Evolutionary conservation across 2,113 vertebrate genomes (phyloP).

Genomic region (Corvus cornix): DNA sequence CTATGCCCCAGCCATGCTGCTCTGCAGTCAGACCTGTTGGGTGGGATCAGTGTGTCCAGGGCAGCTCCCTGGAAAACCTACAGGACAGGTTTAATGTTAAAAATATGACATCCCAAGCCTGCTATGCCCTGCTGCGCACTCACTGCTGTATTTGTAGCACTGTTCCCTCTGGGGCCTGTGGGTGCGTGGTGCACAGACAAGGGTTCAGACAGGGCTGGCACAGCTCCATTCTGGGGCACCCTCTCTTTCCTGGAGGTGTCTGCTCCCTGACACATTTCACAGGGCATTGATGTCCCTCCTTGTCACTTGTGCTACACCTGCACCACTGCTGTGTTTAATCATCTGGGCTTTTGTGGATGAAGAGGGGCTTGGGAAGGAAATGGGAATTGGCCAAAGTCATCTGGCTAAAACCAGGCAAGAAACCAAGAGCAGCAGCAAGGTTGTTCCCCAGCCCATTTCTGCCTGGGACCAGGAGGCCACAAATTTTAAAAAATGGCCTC

Average conservation of each 20-base stretch:
- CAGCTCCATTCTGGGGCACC: neutral
- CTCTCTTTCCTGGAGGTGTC: neutral
- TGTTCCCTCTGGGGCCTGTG: neutral
- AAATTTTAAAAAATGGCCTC: neutral
- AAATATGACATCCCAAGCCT: neutral
- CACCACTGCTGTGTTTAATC: accelerated
- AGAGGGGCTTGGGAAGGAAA: neutral
- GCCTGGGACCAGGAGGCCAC: neutral
- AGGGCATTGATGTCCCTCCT: neutral
- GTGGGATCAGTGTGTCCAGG: neutral
- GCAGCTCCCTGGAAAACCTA: neutral
- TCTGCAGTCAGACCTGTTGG: neutral
- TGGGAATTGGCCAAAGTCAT: neutral
- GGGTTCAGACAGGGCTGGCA: neutral
- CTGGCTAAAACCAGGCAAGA: neutral
- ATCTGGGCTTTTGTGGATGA: neutral
- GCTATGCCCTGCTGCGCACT: neutral
- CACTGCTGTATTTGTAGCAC: neutral
- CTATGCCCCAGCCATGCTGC: constrained; percentile 10
- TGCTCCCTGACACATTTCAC: neutral
- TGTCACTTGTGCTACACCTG: neutral
- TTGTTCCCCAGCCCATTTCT: neutral
- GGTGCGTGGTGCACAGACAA: neutral
- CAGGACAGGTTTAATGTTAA: neutral
- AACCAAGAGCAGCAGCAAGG: neutral